These are phyloP conservation scores for Cyanistes caeruleus DNA, from an alignment of 2,113 vertebrate species.

Conservation along the genomic window DNA sequence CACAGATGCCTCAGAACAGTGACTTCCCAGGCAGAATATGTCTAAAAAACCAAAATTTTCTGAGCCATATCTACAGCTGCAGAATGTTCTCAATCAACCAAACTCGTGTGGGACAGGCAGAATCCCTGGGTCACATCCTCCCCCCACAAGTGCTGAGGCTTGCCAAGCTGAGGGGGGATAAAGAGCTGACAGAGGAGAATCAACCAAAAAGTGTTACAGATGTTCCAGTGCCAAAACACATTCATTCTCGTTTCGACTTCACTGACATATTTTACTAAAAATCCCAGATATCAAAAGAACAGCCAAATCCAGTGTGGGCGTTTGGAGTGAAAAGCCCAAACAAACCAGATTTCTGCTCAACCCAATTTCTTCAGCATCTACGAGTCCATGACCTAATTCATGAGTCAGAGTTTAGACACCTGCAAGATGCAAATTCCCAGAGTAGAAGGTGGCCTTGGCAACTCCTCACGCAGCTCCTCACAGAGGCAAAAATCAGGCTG, in stretches of 20 bases:
- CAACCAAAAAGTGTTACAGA: not conserved
- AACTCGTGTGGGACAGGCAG: not conserved
- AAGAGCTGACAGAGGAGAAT: not conserved
- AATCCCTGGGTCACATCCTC: rapidly evolving
- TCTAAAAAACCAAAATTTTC: not conserved
- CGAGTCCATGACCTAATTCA: not conserved
- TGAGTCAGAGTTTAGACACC: not conserved
- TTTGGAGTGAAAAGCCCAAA: not conserved
- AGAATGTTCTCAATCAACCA: not conserved
- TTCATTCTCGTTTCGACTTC: not conserved
- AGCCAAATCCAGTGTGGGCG: not conserved
- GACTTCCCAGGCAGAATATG: not conserved
- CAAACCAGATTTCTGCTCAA: not conserved
- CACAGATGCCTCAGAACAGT: not conserved
- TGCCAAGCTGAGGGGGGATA: not conserved
- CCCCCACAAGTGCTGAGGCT: not conserved
- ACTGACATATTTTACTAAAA: not conserved
- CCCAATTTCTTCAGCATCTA: not conserved
- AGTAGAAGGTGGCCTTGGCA: not conserved
- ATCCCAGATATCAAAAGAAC: not conserved
- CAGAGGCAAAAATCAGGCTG: not conserved
- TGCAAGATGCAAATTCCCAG: not conserved
- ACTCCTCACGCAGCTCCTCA: not conserved
- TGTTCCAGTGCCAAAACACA: not conserved
- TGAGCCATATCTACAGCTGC: rapidly evolving